phyloP scores from a whole-genome alignment of 2,888 invertebrate genomes.

The Cheilosia vulpina region DNA sequence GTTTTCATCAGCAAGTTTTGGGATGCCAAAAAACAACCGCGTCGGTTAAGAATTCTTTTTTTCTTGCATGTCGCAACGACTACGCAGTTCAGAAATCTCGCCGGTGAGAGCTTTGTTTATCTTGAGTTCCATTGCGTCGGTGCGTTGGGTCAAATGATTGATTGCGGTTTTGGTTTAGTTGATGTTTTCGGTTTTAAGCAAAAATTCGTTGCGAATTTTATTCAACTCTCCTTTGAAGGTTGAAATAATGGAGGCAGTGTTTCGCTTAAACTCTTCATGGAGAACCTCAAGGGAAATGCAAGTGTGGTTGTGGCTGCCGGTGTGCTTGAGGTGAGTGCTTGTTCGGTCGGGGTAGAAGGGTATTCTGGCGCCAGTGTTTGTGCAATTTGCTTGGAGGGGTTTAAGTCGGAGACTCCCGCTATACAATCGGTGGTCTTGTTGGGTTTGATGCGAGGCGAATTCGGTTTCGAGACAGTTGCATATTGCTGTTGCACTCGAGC shows the following conservation, averaged over 20 bases:
- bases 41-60: slow-evolving; percentile 24
- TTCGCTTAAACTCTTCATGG: slow-evolving; percentile 1
- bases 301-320: slow-evolving; percentile 6
- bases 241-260: neutral
- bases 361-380: too few relatives aligned
- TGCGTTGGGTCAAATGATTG: neutral
- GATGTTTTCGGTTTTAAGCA: slow-evolving; percentile 21
- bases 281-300: slow-evolving; percentile 14
- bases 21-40: slow-evolving; percentile 20
- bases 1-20: slow-evolving; percentile 3
- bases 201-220: slow-evolving; percentile 16
- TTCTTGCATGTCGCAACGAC: slow-evolving; percentile 7
- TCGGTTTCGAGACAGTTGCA: too few relatives aligned
- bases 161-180: slow-evolving; percentile 6
- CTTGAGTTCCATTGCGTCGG: neutral
- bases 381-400: too few relatives aligned
- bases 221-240: slow-evolving; percentile 21
- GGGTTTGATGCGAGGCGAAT: too few relatives aligned
- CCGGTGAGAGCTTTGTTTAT: too few relatives aligned
- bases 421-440: too few relatives aligned
- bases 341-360: too few relatives aligned
- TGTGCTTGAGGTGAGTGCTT: neutral
- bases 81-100: too few relatives aligned
- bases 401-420: too few relatives aligned
- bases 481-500: too few relatives aligned